phyloP scores from a whole-genome alignment of 30 jellyfish, hydroid and myxozoan species.

The Hydractinia echinata region DNA sequence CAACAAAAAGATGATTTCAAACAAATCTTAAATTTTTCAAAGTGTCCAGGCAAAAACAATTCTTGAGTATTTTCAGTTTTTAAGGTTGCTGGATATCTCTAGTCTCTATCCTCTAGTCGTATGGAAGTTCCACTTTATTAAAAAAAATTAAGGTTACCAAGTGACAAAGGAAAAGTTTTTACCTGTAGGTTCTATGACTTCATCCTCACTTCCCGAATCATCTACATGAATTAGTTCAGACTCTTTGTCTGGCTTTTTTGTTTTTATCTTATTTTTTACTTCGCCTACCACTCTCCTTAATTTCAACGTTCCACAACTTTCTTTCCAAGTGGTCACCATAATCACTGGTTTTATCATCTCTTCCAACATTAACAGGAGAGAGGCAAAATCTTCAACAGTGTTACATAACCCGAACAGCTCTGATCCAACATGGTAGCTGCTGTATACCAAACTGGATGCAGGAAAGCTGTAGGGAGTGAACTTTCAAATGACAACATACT shows the following conservation, averaged over 20 bases:
- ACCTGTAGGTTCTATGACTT: slow-evolving; percentile 12
- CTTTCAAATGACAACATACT: slow-evolving; percentile 85
- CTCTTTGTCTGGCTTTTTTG: slow-evolving; percentile 12
- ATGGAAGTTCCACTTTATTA: no score
- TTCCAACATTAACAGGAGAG: slow-evolving; percentile 67
- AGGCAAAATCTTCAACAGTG: slow-evolving; percentile 78
- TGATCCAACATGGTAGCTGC: slow-evolving; percentile 83
- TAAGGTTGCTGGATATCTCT: no score
- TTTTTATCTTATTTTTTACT: slow-evolving; percentile 36
- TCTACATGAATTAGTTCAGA: slow-evolving; percentile 37
- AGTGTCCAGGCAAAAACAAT: no score
- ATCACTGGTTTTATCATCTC: slow-evolving; percentile 88
- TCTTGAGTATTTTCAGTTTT: no score
- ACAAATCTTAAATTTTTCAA: no score
- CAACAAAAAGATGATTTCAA: no score
- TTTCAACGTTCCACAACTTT: slow-evolving; percentile 61
- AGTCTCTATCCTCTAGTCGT: no score
- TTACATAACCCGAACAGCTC: slow-evolving; percentile 90
- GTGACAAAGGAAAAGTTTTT: not conserved
- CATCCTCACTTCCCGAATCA: slow-evolving; percentile 52
- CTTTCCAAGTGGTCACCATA: slow-evolving; percentile 78
- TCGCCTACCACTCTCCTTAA: slow-evolving; percentile 59
- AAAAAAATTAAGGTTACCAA: no score
- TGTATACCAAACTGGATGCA: slow-evolving; percentile 93
- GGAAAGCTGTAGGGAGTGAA: slow-evolving; percentile 90